Conservation (phyloP, 1,140 invertebrate species). For the Diorhabda carinulata region DNA sequence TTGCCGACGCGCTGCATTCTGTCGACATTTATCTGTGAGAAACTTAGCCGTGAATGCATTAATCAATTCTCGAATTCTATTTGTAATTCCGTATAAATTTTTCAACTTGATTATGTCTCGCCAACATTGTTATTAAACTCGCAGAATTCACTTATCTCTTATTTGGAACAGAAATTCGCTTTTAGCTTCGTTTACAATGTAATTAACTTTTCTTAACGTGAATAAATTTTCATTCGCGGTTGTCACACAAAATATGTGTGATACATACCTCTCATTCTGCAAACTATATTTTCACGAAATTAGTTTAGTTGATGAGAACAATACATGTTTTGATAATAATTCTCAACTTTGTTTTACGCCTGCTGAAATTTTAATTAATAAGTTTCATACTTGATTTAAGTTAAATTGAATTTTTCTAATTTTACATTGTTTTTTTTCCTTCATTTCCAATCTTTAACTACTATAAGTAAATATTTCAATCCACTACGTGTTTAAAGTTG, state of each 20-base stretch:
- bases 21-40: too few species aligned
- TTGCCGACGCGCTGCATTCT: too few species aligned
- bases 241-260: background rate
- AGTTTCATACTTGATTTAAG: too few species aligned
- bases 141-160: background rate
- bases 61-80: too few species aligned
- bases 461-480: too few species aligned
- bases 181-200: background rate
- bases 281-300: background rate
- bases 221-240: conserved; percentile 2
- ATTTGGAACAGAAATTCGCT: background rate
- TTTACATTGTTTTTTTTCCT: too few species aligned
- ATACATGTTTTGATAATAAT: background rate
- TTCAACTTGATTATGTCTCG: background rate
- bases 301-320: conserved; percentile 2
- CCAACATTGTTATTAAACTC: background rate
- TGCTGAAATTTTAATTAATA: background rate
- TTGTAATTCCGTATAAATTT: background rate
- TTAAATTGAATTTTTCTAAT: too few species aligned
- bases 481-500: too few species aligned
- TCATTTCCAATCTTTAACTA: too few species aligned
- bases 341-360: background rate
- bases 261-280: background rate
- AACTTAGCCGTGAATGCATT: too few species aligned
- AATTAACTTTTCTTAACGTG: background rate